Percentiles rank a stretch among this genome's conserved stretches.
These are phyloP conservation scores for Podilymbus podiceps DNA, from an alignment of 2,113 vertebrate genomes.

Conservation along the genomic window DNA sequence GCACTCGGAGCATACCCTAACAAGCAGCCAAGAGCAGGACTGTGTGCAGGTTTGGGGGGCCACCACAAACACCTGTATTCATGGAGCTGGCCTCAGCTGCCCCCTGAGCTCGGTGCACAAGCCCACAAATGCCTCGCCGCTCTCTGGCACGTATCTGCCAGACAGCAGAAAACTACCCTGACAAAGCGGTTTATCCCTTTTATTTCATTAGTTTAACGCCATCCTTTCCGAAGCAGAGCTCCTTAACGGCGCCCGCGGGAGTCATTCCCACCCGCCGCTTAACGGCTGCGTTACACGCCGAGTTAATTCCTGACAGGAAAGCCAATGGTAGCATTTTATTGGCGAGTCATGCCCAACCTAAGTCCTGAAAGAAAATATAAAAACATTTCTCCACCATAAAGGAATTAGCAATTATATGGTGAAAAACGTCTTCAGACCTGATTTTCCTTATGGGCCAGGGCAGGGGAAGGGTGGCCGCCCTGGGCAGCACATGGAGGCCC, in stretches of 20 bases:
- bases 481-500: rapidly evolving
- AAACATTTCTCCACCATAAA: not conserved
- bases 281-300: not conserved
- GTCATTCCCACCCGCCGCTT: not conserved
- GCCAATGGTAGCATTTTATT: not conserved
- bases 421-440: not conserved
- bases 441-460: rapidly evolving
- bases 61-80: not conserved
- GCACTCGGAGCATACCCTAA: not conserved
- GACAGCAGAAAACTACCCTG: not conserved
- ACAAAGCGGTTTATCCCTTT: not conserved
- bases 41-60: not conserved
- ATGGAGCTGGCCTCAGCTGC: not conserved
- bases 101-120: not conserved
- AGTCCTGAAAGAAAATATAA: not conserved
- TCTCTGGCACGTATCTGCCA: not conserved
- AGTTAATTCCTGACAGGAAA: slow-evolving; percentile 1
- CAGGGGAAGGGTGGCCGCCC: not conserved
- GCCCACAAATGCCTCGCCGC: not conserved
- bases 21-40: not conserved
- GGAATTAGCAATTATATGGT: not conserved
- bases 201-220: not conserved
- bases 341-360: not conserved
- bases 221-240: not conserved
- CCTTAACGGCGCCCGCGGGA: rapidly evolving